A percentile compares a stretch with the other conserved stretches of the same genome.
Evolutionary conservation across 2,113 vertebrate genomes (phyloP).

Genomic region (Elephas maximus): DNA sequence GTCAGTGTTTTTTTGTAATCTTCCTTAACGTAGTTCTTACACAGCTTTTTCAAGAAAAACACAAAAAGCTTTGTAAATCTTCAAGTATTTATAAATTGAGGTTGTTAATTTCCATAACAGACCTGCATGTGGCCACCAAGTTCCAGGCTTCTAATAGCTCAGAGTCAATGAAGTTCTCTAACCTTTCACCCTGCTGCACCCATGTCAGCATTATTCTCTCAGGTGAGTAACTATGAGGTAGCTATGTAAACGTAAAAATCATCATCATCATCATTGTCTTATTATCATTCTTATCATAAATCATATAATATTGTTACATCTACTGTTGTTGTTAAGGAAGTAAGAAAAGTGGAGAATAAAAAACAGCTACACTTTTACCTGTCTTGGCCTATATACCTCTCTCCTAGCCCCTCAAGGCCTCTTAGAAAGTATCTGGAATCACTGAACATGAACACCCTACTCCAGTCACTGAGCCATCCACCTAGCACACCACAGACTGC

Average conservation of each 20-base stretch:
- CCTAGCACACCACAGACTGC: background rate
- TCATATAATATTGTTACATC: background rate
- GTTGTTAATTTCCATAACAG: background rate
- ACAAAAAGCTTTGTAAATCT: background rate
- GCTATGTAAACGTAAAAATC: background rate
- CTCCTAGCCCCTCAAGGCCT: background rate
- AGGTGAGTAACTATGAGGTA: background rate
- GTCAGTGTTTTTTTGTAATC: background rate
- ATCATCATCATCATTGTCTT: background rate
- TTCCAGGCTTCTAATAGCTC: background rate
- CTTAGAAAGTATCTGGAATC: conserved; percentile 19
- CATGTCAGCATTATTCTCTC: background rate
- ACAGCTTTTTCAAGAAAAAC: conserved; percentile 35
- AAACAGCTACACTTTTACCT: background rate
- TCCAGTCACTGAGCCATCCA: background rate
- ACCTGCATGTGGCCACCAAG: background rate
- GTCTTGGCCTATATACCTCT: background rate
- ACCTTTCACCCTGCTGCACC: background rate
- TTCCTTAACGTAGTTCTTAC: background rate
- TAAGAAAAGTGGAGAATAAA: background rate
- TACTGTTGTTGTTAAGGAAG: background rate
- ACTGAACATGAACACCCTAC: background rate
- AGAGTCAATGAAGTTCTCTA: background rate
- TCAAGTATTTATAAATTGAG: background rate
- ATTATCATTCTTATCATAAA: background rate